These are phyloP conservation scores for Synergus umbraculus DNA, from an alignment of 2,888 invertebrate genomes.

Conservation along the genomic window DNA sequence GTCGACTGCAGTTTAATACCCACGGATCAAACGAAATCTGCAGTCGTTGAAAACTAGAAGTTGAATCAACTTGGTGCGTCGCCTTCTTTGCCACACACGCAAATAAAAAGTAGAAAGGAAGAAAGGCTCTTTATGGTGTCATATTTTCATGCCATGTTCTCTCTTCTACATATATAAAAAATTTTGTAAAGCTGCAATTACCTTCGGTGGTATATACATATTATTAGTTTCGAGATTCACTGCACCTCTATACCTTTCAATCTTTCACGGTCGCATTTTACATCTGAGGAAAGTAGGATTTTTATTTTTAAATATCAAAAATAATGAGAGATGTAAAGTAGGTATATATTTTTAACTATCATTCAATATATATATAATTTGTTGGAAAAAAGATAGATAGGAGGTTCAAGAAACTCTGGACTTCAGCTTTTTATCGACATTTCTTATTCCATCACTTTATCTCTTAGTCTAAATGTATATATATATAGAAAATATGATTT, in stretches of 20 bases:
- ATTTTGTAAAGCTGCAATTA: background rate
- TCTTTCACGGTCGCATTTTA: background rate
- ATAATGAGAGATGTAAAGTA: too few species aligned
- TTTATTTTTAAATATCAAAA: background rate
- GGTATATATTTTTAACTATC: too few species aligned
- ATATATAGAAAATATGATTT: too few species aligned
- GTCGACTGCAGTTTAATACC: constrained; percentile 18
- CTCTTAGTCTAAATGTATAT: too few species aligned
- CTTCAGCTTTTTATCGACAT: too few species aligned
- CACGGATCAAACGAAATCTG: constrained; percentile 31
- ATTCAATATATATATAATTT: too few species aligned
- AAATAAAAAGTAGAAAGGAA: constrained; percentile 10
- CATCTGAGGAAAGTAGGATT: background rate
- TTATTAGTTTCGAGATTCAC: constrained; percentile 30
- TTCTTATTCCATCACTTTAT: too few species aligned
- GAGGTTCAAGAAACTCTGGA: too few species aligned
- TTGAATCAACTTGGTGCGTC: constrained; percentile 14
- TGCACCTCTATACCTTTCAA: background rate
- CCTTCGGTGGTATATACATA: background rate
- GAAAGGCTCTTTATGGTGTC: constrained; percentile 13
- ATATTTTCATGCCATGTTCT: constrained; percentile 26
- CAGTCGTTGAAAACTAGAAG: constrained; percentile 23
- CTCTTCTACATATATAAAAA: background rate
- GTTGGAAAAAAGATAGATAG: too few species aligned
- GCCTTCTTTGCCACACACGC: constrained; percentile 13